These are phyloP conservation scores for Ptiloglossa arizonensis DNA, from an alignment of 1,140 invertebrate species.

Conservation along the genomic window DNA sequence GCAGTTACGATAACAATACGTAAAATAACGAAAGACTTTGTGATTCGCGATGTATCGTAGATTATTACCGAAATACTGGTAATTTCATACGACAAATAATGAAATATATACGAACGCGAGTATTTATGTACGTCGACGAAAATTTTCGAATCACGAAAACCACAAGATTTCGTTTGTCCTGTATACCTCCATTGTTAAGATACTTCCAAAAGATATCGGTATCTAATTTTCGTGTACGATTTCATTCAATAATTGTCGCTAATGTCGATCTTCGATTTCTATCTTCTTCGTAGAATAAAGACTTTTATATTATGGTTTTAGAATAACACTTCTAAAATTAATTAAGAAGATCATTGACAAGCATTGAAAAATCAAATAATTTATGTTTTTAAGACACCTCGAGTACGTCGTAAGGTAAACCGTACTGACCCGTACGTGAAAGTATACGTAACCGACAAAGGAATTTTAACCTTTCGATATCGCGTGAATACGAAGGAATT, in stretches of 20 bases:
- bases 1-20: constrained; percentile 48
- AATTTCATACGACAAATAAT: constrained; percentile 51
- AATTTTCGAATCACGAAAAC: constrained; percentile 32
- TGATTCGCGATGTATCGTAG: constrained; percentile 48
- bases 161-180: constrained; percentile 12
- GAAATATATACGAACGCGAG: constrained; percentile 31
- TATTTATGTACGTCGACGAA: constrained; percentile 45
- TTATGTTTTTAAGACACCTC: constrained; percentile 47
- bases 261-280: constrained; percentile 35
- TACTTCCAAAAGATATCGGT: neutral
- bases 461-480: constrained; percentile 59
- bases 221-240: constrained; percentile 2
- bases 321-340: constrained; percentile 28
- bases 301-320: constrained; percentile 43
- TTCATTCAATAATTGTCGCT: constrained; percentile 29
- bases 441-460: constrained; percentile 65
- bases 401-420: constrained; percentile 47
- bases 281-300: constrained; percentile 39
- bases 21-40: constrained; percentile 46
- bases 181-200: constrained; percentile 20
- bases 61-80: constrained; percentile 39
- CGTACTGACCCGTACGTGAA: constrained; percentile 63
- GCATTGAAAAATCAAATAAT: constrained; percentile 36
- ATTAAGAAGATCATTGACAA: constrained; percentile 21
- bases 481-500: constrained; percentile 56